These are phyloP conservation scores for Cerastis rubricosa DNA, from an alignment of 2,888 invertebrate genomes.

Conservation along the genomic window DNA sequence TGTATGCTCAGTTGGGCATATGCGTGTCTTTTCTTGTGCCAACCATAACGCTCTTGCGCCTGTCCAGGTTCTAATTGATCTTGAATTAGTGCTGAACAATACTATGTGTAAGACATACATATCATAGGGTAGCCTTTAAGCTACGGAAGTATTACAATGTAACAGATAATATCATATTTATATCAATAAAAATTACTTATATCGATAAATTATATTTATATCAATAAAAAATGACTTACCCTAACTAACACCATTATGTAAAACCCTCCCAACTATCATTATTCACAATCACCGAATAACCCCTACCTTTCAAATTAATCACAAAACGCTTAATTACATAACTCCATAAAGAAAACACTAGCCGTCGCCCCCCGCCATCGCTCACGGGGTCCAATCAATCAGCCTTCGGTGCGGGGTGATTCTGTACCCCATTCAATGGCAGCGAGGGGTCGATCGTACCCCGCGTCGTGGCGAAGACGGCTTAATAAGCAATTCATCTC, in stretches of 20 bases:
- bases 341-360: slow-evolving; percentile 38
- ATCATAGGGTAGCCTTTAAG: not conserved
- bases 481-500: slow-evolving; percentile 62
- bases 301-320: slow-evolving; percentile 36
- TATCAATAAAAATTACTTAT: too few species aligned
- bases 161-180: not conserved
- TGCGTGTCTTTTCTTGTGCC: not conserved
- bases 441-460: slow-evolving; percentile 18
- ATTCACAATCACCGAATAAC: slow-evolving; percentile 16
- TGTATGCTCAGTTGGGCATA: not conserved
- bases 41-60: not conserved
- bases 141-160: not conserved
- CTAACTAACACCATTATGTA: not conserved
- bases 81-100: not conserved
- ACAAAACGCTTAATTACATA: slow-evolving; percentile 42
- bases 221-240: not conserved
- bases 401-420: slow-evolving; percentile 42
- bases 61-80: not conserved
- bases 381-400: slow-evolving; percentile 61
- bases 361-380: slow-evolving; percentile 42
- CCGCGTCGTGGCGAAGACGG: slow-evolving; percentile 38
- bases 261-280: not conserved
- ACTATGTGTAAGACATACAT: not conserved
- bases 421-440: slow-evolving; percentile 30
- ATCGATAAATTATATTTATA: not conserved